Percentiles rank a stretch among this genome's conserved stretches.
phyloP scores from a whole-genome alignment of 2,888 invertebrate species.

The Rugalucina vietnamica region DNA sequence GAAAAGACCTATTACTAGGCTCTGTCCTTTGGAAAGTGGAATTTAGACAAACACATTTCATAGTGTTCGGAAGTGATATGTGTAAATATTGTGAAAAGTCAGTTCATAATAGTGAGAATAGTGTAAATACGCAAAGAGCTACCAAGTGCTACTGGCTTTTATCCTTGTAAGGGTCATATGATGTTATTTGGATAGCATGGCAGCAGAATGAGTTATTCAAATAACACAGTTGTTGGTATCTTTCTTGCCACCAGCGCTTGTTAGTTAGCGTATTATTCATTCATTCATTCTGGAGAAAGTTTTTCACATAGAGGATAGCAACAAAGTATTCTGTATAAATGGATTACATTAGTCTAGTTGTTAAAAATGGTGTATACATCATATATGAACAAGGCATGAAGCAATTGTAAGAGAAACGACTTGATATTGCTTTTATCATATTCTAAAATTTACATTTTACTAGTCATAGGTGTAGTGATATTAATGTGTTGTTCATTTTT shows the following conservation, averaged over 20 bases:
- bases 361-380: too few species aligned
- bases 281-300: background rate
- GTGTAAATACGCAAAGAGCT: background rate
- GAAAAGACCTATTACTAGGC: slow-evolving; percentile 29
- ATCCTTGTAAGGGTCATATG: background rate
- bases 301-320: background rate
- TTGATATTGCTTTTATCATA: too few species aligned
- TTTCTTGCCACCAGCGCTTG: background rate
- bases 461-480: too few species aligned
- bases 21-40: slow-evolving; percentile 30
- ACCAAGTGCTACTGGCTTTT: background rate
- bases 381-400: too few species aligned
- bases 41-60: background rate
- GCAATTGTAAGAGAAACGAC: too few species aligned
- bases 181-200: background rate
- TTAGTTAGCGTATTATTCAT: background rate
- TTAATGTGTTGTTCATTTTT: too few species aligned
- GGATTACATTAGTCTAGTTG: background rate
- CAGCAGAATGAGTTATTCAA: background rate
- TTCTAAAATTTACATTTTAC: too few species aligned
- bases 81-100: background rate
- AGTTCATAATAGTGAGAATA: background rate
- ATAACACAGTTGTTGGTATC: background rate
- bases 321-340: background rate
- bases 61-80: background rate